Evolutionary conservation across 1,140 invertebrate species (phyloP), one percentile per base, ranked within the genome.

Genomic region (Drosophila kepulauana): DNA sequence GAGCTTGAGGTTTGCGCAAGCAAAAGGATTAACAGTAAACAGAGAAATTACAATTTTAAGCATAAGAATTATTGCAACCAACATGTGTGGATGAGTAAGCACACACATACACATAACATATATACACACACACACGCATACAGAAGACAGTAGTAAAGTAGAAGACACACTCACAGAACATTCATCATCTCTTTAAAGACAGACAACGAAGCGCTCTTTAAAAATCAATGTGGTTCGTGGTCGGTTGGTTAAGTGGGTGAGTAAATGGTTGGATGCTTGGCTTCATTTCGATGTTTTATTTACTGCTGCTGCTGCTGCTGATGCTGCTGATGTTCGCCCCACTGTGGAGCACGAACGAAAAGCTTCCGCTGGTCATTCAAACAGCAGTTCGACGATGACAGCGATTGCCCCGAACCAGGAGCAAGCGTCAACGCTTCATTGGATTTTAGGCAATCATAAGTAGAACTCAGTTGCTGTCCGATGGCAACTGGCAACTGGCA

Each of bases 371-470:
- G 58, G 51, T 38, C 54, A 75, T 62, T 48, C 57, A 63, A 33
- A 75, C 33, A 63, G 49, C 51, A 52, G 71, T 54, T 41, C 58
- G 43, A 25, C 67, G 72, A 70, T 75, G 72, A 75, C 72, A 75
- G 72, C 72, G 62, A 75, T 75, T 75, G 66, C 72, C 66, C 58
- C 33, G 35, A n/a, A 41, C 51, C 57, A 33, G 66, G 25, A 48
- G 51, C 25, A 51, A 64, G 45, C 52, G 58, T 51, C 72, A 70
- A 75, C 72, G 72, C 72, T 75, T 75, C 72, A 75, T 75, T 75
- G 72, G 67, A 70, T 70, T 70, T 75, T 75, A 58, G 66, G 72
- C 72, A 75, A 75, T 75, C 72, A 75, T 75, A 75, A 75, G 72
- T 75, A 75, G 66, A 11, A 70, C 58, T 33, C 51, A 25, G 41